Conservation (phyloP, 2,113 vertebrate genomes). For the Odocoileus hemionus region DNA sequence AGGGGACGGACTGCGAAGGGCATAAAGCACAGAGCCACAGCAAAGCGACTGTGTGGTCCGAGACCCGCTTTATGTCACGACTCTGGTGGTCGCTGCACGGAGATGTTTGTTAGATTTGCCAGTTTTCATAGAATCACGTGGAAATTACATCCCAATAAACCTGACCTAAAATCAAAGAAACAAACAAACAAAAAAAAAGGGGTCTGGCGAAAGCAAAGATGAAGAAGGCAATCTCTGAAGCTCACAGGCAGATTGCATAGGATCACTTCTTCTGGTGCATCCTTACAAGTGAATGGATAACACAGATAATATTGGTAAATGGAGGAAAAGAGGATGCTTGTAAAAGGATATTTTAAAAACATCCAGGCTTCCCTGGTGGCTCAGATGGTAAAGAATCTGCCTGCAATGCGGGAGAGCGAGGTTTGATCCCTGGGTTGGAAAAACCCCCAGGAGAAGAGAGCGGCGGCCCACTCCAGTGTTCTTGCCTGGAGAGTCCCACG, state of each 20-base stretch:
- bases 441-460: no score
- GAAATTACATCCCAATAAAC: neutral
- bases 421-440: no score
- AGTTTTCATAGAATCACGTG: neutral
- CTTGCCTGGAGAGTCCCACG: neutral
- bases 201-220: neutral
- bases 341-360: neutral
- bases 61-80: accelerated
- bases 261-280: neutral
- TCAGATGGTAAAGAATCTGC: no score
- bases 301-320: neutral
- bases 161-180: neutral
- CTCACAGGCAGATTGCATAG: accelerated
- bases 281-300: no score
- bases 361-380: no score
- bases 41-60: neutral
- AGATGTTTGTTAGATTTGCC: neutral
- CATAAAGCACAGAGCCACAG: neutral
- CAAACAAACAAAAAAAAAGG: neutral
- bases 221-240: neutral
- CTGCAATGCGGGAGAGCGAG: no score
- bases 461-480: neutral
- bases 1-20: neutral
- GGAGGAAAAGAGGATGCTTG: neutral
- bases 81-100: accelerated